Base-by-base conservation (phyloP, 2,888 invertebrate species). In the Nemapogon koenigi region DNA sequence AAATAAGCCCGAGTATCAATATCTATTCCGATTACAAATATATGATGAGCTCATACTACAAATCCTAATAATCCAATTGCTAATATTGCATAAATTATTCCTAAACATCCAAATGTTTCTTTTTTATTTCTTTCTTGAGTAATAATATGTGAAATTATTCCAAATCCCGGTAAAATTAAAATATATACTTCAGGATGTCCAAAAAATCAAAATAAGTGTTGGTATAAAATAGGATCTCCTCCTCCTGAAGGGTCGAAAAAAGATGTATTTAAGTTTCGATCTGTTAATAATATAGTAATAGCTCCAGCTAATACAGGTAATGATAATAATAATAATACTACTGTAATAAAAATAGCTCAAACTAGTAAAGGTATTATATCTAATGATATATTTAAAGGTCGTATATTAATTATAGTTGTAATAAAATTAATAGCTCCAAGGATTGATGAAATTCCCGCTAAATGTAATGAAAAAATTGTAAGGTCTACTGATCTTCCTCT, bases 141-240 rank as follows among this genome's bases (percentile, higher is more conserved):
- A 66, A 90, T 85, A 76, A 89, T 86, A 59, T 90, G 89, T 0
- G 88, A 90, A 62, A 91, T 86, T 80, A 91, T 83, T 0, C 90
- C 90, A 81, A 91, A 91, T 65, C 87, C 90, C 0, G 90, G 90
- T 51, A 91, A 57, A 86, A 91, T 90, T 79, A 91, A 70, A 88
- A 91, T 90, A 71, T 91, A 92, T 44, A 91, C 90, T 84, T 91
- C 90, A 7, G 90, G 91, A 39, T 91, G 91, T 0, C 90, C 91
- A 83, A 91, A 92, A 76, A 91, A 91, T 85, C 90, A 91, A 75
- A 92, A 90, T 82, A 91, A 71, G 63, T 91, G 90, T 83, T 91
- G 89, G 38, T 88, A 91, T 49, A 91, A 50, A 70, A 91, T 84
- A 2, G 90, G 90, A 39, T 91, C 90, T 38, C 90, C 91, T 17